Evolutionary conservation across 2,113 vertebrate genomes (phyloP).

Genomic region (Pygoscelis antarcticus): DNA sequence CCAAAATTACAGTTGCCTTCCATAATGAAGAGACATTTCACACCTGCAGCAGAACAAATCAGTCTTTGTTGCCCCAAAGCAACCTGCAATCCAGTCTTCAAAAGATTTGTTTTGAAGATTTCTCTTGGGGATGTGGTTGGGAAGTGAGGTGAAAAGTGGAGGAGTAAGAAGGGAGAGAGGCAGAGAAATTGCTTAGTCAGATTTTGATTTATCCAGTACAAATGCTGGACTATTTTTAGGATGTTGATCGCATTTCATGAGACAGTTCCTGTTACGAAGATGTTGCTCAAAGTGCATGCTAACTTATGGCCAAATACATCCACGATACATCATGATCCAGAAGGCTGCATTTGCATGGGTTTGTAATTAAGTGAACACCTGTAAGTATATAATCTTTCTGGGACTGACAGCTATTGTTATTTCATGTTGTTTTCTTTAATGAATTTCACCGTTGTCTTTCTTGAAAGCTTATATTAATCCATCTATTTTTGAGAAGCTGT

Average conservation of each 20-base stretch:
- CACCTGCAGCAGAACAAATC: background rate
- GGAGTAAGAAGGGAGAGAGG: background rate
- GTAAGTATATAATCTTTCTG: background rate
- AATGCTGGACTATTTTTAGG: background rate
- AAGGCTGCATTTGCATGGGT: background rate
- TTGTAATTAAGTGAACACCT: background rate
- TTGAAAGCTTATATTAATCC: background rate
- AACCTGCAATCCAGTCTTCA: background rate
- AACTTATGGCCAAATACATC: background rate
- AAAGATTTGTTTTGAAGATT: background rate
- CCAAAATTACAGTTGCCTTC: background rate
- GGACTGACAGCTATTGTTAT: background rate
- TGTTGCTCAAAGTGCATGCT: background rate
- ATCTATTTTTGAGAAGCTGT: background rate
- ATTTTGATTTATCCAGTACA: background rate
- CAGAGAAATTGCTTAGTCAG: background rate
- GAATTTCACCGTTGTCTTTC: background rate
- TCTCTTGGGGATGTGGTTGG: fast-evolving
- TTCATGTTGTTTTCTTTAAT: background rate
- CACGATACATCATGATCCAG: background rate
- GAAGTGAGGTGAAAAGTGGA: background rate
- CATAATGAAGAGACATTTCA: background rate
- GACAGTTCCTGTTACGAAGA: background rate
- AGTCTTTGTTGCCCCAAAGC: background rate
- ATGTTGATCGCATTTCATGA: background rate